Base-by-base conservation (phyloP, 2,797 vertebrate genomes). In the Smutsia gigantea region DNA sequence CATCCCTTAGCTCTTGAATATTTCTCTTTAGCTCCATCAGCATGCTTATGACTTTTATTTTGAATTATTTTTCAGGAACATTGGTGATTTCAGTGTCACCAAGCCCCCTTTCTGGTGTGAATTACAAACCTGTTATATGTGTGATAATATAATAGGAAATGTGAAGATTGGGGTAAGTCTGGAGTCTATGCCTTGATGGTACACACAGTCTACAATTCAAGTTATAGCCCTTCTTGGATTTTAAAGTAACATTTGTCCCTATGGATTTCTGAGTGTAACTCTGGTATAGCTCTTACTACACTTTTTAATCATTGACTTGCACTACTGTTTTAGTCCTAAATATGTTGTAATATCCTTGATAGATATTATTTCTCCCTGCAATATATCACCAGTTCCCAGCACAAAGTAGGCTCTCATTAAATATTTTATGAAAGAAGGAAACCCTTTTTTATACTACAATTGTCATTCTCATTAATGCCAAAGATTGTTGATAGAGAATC, bases 401-500 rank as follows among this genome's bases (percentile, higher is more conserved):
- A 91, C 18, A 93, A 86, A 69, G 51, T 42, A 86, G 19, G 14
- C 13, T 88, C 17, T 94, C 18, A 29, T 63, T 82, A 53, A 29
- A 51, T 84, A 15, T 72, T 90, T 95, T 89, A 75, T 78, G 57
- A 93, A 91, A 51, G 51, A 93, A 87, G 14, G 31, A 69, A 85
- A 3, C 15, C 85, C 42, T 61, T 93, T 94, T 90, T 74, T 29
- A 61, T 83, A 87, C 49, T 74, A 51, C 14, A 84, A 75, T 96
- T 87, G 85, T 55, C 51, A 78, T 79, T 74, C 68, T 79, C 69
- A 75, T 90, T 97, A 96, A 64, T 94, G 85, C 61, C 74, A 83
- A 64, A 0, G 13, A 61, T 66, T 93, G 31, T 78, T 97, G 66
- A 91, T 91, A 78, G 82, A 89, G 39, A 83, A 92, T 85, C 71